Evolutionary conservation across 2,888 invertebrate genomes (phyloP), one percentile per base, ranked within the genome.

Genomic region (Tetrapedia diversipes): DNA sequence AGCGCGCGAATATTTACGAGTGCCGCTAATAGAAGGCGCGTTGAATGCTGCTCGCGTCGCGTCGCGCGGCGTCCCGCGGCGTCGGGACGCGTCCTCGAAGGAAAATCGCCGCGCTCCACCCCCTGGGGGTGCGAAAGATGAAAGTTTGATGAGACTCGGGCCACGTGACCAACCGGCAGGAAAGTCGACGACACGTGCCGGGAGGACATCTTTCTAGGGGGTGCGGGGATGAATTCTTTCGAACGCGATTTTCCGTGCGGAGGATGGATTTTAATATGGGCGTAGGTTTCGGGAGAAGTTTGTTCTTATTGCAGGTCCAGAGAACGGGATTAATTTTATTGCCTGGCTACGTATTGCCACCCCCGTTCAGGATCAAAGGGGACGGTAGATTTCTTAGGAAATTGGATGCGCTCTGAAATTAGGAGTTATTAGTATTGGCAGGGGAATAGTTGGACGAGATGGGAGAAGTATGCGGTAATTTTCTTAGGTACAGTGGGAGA

Each of bases 81-180:
- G 59, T 10, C 45, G 34, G 22, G 65, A 14, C 39, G 61, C 54
- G 34, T 63, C 51, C 43, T 22, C 43, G 16, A 56, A 41, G 54
- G 45, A 27, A 67, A 69, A 71, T 51, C n/a, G 43, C 63, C 54
- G 7, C 47, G 65, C 59, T 59, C 60, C 39, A 53, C 27, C 8
- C 49, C 7, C 24, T 68, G 61, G 74, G 66, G 47, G 61, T 47
- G 37, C 67, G 61, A 54, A 75, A 65, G 76, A 85, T 82, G 78
- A 82, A 82, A 84, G 63, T 80, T 85, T 85, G 79, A 87, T 85
- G 82, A 82, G 81, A 87, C 71, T 59, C 71, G 16, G 32, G 86
- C 65, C 87, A 86, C 87, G 87, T 85, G 87, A 71, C 86, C 45
- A 59, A 19, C 53, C 37, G 67, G 41, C 47, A 19, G 65, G 67